Evolutionary conservation across 2,113 vertebrate genomes (phyloP).

Genomic region (Aphyosemion australe): DNA sequence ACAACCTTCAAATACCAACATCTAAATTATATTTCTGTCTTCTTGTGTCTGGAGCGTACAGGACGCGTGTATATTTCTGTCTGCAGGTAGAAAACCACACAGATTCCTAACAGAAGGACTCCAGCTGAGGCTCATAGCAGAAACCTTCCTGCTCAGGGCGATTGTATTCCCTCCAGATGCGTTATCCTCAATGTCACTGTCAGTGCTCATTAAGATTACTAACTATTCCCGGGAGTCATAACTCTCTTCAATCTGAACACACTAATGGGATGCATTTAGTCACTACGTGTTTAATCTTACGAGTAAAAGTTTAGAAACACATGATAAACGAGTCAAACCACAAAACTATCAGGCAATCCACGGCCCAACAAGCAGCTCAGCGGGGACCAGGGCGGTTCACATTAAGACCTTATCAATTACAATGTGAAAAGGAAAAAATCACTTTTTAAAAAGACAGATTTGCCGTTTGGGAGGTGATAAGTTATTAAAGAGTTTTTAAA

Average conservation of each 20-base stretch:
- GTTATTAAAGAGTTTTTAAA: conserved; percentile 21
- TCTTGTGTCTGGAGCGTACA: no score
- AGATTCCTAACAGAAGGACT: background rate
- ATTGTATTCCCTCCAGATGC: background rate
- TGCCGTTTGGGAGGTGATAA: conserved; percentile 11
- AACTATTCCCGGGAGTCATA: background rate
- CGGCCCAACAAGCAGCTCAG: background rate
- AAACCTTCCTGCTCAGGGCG: no score
- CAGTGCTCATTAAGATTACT: background rate
- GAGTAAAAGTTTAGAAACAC: background rate
- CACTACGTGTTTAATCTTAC: background rate
- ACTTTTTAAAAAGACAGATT: background rate
- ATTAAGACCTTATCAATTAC: background rate
- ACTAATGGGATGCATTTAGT: background rate
- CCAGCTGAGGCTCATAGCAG: background rate
- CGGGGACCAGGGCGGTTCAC: background rate
- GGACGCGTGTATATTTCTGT: no score
- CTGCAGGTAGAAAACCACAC: background rate
- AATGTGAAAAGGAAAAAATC: background rate
- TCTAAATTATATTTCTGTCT: no score
- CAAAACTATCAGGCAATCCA: background rate
- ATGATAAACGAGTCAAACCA: background rate
- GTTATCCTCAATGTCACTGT: background rate
- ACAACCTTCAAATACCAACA: no score
- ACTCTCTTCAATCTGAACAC: background rate